Evolutionary conservation across 2,113 vertebrate genomes (phyloP).

Genomic region (Chrysochloris asiatica): DNA sequence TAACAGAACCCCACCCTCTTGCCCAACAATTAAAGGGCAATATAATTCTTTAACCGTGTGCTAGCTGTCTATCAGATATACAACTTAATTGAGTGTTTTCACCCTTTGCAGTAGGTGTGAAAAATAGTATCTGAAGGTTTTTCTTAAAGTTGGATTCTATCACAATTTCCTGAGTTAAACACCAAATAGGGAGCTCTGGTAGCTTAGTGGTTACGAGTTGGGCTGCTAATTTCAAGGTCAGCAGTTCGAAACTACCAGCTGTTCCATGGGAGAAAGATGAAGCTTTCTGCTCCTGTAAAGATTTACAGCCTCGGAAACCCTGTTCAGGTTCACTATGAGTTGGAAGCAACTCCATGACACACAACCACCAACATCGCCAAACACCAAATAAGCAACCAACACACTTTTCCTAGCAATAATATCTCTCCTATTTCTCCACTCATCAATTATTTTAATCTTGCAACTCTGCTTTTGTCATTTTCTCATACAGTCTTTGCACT

Average conservation of each 20-base stretch:
- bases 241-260: too few relatives aligned
- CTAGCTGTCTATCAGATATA: neutral
- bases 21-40: conserved; percentile 61
- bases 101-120: neutral
- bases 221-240: too few relatives aligned
- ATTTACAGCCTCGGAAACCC: too few relatives aligned
- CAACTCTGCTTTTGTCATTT: conserved; percentile 20
- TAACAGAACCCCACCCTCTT: conserved; percentile 61
- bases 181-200: too few relatives aligned
- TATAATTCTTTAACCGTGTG: conserved; percentile 67
- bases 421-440: neutral
- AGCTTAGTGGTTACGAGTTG: too few relatives aligned
- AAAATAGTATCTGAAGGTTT: neutral
- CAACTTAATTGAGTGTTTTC: conserved; percentile 37
- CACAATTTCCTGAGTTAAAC: neutral
- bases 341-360: too few relatives aligned
- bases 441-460: neutral
- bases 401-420: neutral
- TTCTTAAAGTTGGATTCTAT: neutral
- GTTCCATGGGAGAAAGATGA: too few relatives aligned
- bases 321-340: too few relatives aligned
- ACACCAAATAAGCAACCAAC: neutral
- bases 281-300: too few relatives aligned
- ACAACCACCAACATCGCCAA: too few relatives aligned
- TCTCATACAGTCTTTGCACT: neutral